Evolutionary conservation across 64 coral and sea anemone genomes (phyloP).

Genomic region (Exaiptasia diaphana): DNA sequence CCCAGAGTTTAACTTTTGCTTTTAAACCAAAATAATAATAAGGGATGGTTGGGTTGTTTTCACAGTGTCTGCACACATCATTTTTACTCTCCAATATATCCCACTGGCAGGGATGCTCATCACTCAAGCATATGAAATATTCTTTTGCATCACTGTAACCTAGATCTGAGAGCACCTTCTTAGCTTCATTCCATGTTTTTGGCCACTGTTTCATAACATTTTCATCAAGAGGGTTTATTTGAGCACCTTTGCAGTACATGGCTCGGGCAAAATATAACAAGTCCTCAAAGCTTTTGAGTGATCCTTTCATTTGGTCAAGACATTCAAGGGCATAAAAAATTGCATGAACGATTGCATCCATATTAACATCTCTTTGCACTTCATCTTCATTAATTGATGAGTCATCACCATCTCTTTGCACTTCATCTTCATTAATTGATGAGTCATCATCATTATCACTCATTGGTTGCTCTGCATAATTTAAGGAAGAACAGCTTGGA

Average conservation of each 20-base stretch:
- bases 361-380: slow-evolving; percentile 43
- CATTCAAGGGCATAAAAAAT: slow-evolving; percentile 74
- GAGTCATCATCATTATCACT: slow-evolving; percentile 39
- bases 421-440: slow-evolving; percentile 30
- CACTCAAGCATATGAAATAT: slow-evolving; percentile 67
- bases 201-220: slow-evolving; percentile 39
- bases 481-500: too few relatives aligned
- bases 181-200: slow-evolving; percentile 54
- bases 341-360: slow-evolving; percentile 63
- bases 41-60: slow-evolving; percentile 23
- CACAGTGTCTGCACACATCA: slow-evolving; percentile 64
- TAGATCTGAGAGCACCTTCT: slow-evolving; percentile 55
- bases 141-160: slow-evolving; percentile 71
- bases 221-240: slow-evolving; percentile 58
- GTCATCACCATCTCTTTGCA: slow-evolving; percentile 48
- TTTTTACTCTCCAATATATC: slow-evolving; percentile 66
- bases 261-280: slow-evolving; percentile 65
- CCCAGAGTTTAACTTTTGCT: slow-evolving; percentile 69
- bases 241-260: slow-evolving; percentile 62
- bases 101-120: slow-evolving; percentile 60
- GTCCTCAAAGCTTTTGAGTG: slow-evolving; percentile 74
- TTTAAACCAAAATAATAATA: slow-evolving; percentile 77
- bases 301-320: slow-evolving; percentile 51
- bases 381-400: slow-evolving; percentile 37
- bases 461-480: too few relatives aligned